Conservation (phyloP, 2,888 invertebrate species). For the Himalopsyche japonica region DNA sequence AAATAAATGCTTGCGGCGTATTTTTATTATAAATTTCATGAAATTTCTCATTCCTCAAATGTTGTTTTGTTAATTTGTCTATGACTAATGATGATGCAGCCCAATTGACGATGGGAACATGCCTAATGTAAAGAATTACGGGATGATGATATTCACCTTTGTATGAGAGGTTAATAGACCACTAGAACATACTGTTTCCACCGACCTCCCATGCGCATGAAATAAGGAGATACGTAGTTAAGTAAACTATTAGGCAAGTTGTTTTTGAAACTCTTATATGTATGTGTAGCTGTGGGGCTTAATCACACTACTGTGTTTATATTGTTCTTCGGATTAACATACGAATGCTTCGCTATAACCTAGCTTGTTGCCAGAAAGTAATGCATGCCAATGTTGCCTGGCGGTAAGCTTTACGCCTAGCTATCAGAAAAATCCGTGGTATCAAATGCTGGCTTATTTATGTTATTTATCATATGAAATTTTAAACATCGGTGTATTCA, state of each 20-base stretch:
- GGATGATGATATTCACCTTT: neutral
- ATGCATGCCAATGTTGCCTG: too few species aligned
- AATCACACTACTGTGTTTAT: neutral
- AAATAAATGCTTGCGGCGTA: too few species aligned
- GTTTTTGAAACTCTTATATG: neutral
- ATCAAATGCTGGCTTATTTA: too few species aligned
- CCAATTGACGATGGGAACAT: neutral
- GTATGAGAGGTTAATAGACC: neutral
- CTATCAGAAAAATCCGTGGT: too few species aligned
- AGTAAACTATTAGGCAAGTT: neutral
- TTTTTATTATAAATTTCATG: too few species aligned
- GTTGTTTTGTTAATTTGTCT: neutral
- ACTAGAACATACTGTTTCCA: neutral
- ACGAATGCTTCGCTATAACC: too few species aligned
- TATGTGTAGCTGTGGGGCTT: neutral
- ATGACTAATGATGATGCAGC: neutral
- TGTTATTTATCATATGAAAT: too few species aligned
- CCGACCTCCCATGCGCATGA: neutral
- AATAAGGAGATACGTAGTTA: neutral
- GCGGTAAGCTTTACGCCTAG: too few species aligned
- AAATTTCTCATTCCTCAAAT: neutral
- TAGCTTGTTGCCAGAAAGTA: too few species aligned
- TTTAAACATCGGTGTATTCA: too few species aligned
- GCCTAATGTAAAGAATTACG: neutral
- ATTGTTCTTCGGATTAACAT: too few species aligned